Conservation (phyloP, 2,888 invertebrate species). For the Achlya flavicornis region DNA sequence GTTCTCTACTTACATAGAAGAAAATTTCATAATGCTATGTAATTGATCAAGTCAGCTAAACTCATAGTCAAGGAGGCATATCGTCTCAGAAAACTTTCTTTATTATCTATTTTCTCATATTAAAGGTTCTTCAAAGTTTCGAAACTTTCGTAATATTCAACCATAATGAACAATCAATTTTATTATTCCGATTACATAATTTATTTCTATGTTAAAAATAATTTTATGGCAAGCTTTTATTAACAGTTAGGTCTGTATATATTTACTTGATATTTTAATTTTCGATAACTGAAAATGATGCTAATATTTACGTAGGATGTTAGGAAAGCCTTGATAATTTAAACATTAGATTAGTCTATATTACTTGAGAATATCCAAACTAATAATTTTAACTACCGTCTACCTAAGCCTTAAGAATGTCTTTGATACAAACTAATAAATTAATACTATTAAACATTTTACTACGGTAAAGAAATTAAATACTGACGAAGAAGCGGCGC, state of each 20-base stretch:
- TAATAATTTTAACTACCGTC: too few species aligned
- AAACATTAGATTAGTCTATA: too few species aligned
- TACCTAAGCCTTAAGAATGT: not conserved
- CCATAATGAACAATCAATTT: not conserved
- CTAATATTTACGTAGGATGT: too few species aligned
- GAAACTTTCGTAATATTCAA: not conserved
- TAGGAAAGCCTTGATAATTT: too few species aligned
- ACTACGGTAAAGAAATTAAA: conserved; percentile 11
- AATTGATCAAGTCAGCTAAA: not conserved
- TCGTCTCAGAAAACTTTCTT: not conserved
- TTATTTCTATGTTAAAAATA: not conserved
- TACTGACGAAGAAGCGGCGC: not conserved
- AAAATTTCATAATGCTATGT: not conserved
- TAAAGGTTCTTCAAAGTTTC: not conserved
- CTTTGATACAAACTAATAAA: not conserved
- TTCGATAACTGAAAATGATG: too few species aligned
- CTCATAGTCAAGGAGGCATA: not conserved
- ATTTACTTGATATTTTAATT: too few species aligned
- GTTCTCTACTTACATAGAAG: too few species aligned
- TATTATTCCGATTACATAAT: not conserved
- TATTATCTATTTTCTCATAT: not conserved
- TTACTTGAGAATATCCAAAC: too few species aligned
- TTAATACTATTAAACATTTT: not conserved
- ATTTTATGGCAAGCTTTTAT: not conserved
- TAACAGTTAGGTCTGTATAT: too few species aligned